Conservation (phyloP, 2,113 vertebrate species). For the Poicephalus gulielmi region DNA sequence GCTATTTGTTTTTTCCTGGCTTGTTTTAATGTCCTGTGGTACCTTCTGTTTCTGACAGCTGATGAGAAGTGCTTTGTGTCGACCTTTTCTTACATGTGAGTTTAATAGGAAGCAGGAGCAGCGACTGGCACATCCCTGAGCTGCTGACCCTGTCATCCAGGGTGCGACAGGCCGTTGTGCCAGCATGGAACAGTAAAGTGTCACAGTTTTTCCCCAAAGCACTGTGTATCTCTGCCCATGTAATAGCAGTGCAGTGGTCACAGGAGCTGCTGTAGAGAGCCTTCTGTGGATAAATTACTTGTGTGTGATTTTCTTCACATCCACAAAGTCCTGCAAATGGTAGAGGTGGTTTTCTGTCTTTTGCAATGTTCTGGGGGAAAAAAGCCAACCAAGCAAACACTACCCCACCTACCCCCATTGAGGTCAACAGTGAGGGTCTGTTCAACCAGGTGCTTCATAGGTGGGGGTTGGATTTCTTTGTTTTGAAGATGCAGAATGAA, state of each 20-base stretch:
- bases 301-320: neutral
- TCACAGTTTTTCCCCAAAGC: neutral
- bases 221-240: neutral
- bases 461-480: neutral
- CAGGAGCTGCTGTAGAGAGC: neutral
- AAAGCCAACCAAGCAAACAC: neutral
- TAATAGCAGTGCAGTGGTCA: neutral
- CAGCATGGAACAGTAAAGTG: no score
- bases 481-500: neutral
- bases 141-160: no score
- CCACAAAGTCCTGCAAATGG: neutral
- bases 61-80: neutral
- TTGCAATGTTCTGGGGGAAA: neutral
- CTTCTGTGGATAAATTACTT: neutral
- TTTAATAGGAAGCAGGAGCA: no score
- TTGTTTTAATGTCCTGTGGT: neutral
- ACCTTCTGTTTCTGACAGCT: neutral
- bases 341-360: neutral
- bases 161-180: neutral
- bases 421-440: neutral
- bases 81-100: neutral
- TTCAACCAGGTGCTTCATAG: conserved; percentile 23
- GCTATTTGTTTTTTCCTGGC: neutral
- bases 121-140: neutral
- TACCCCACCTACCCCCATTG: neutral